Evolutionary conservation across 2,888 invertebrate species (phyloP).

Genomic region (Sarcophaga carnaria): DNA sequence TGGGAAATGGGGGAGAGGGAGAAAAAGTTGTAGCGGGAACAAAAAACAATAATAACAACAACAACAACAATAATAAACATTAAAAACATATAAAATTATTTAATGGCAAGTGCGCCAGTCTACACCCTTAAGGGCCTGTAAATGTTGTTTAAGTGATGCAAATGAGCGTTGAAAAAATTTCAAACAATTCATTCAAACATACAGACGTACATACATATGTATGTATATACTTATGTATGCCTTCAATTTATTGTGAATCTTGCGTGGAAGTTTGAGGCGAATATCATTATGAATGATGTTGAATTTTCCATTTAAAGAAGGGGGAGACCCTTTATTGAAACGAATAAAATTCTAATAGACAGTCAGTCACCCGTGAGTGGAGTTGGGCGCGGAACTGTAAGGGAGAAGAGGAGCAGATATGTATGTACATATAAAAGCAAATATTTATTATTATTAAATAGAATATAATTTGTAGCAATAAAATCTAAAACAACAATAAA

Average conservation of each 20-base stretch:
- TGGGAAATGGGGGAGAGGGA: neutral
- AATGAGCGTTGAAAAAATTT: slow-evolving; percentile 61
- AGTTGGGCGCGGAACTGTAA: neutral
- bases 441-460: slow-evolving; percentile 33
- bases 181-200: too few relatives aligned
- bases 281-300: slow-evolving; percentile 3
- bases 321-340: neutral
- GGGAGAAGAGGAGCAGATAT: neutral
- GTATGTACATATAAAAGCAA: neutral
- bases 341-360: slow-evolving; percentile 2
- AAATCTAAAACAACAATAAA: slow-evolving; percentile 22
- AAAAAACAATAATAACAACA: too few relatives aligned
- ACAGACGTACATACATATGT: too few relatives aligned
- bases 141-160: slow-evolving; percentile 71
- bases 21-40: too few relatives aligned
- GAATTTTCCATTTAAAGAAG: neutral
- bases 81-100: slow-evolving; percentile 33
- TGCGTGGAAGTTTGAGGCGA: too few relatives aligned
- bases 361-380: neutral
- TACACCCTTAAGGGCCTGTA: slow-evolving; percentile 69
- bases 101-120: slow-evolving; percentile 64
- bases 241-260: too few relatives aligned
- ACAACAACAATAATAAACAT: neutral
- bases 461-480: slow-evolving; percentile 29
- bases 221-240: too few relatives aligned